Base-by-base conservation (phyloP, 2,888 invertebrate genomes). In the Arenicola marina region DNA sequence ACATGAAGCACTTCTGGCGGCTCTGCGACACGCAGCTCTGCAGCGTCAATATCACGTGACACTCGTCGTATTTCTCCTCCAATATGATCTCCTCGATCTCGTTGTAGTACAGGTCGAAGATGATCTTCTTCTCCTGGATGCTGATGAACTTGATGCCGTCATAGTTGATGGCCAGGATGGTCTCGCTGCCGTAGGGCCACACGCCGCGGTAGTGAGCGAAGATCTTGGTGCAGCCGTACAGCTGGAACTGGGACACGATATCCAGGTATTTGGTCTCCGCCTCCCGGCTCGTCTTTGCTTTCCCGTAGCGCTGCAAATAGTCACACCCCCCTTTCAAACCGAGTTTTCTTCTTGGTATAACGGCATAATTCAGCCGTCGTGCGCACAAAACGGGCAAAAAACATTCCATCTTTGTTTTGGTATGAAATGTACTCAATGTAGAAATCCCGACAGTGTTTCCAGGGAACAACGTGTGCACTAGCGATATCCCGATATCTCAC, bases 241-340 rank as follows among this genome's bases (percentile, higher is more conserved):
- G 87, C 0, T 95, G 95, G 83, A 95, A 96, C 84, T 96, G 95
- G 92, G 95, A 95, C 3, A 96, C 95, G 78, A 95, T 95, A 0
- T 94, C 93, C 66, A 96, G 85, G 83, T 96, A 96, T 69, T 95
- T 86, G 28, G 95, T 94, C 85, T 95, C 95, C 24, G 64, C 64
- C 2, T 67, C 67, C 24, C 24, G 44, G n/a, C 32, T 21, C 15
- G 56, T 51, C 45, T 67, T 67, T 24, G 32, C 59, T 33, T 56
- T 54, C 18, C 67, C 67, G 45, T 51, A 65, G n/a, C 64, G 44
- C 67, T 67, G 95, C 68, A 78, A 75, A 79, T 77, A 48, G n/a
- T n/a, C n/a, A n/a, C n/a, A n/a, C n/a, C n/a, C n/a, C n/a, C n/a
- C n/a, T n/a, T n/a, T n/a, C 15, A 15, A 38, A 15, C 7, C 38